phyloP scores from a whole-genome alignment of 2,113 vertebrate genomes.

The Ochotona curzoniae region DNA sequence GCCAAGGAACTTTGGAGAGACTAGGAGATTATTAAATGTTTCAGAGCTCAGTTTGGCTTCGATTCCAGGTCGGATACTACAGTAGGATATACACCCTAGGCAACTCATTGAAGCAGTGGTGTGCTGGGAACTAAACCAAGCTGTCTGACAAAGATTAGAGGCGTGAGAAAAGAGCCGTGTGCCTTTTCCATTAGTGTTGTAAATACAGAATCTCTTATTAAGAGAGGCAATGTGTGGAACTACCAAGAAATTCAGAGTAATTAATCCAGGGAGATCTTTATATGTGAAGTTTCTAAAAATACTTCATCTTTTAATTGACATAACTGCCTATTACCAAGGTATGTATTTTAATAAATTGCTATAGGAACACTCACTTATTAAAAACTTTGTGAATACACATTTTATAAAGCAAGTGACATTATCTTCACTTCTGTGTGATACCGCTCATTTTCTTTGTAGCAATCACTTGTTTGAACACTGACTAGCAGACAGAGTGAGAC shows the following conservation, averaged over 20 bases:
- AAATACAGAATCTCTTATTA: background rate
- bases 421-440: background rate
- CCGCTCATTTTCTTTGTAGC: background rate
- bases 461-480: background rate
- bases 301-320: background rate
- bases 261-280: background rate
- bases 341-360: background rate
- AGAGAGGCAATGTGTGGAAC: background rate
- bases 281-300: background rate
- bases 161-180: background rate
- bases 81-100: slow-evolving; percentile 10
- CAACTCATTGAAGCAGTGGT: slow-evolving; percentile 30
- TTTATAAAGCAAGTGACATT: background rate
- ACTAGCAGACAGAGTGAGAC: background rate
- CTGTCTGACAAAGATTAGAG: slow-evolving; percentile 45
- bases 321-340: background rate
- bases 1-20: slow-evolving; percentile 7
- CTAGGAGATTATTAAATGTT: slow-evolving; percentile 41
- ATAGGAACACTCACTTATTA: background rate
- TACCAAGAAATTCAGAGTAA: background rate
- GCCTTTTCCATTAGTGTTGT: background rate
- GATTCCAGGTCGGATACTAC: background rate
- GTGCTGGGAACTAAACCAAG: background rate
- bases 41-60: slow-evolving; percentile 64
- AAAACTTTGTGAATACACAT: background rate